Evolutionary conservation across 1,140 invertebrate genomes (phyloP).

Genomic region (Ruditapes philippinarum): DNA sequence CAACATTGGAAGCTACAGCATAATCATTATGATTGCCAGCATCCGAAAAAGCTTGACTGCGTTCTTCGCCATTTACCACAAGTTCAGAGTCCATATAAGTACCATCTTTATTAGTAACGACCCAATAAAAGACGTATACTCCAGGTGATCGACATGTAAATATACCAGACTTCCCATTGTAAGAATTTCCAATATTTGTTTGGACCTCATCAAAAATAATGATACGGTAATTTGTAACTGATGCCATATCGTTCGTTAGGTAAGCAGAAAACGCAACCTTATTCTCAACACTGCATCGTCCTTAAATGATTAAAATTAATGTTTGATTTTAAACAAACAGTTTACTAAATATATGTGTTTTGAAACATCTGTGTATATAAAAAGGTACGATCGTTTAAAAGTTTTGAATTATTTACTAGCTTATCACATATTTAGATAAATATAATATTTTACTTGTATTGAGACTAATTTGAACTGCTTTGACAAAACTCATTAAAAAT

Average conservation of each 20-base stretch:
- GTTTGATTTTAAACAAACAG: too few species aligned
- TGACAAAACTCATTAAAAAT: neutral
- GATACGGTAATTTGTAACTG: neutral
- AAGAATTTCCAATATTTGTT: conserved; percentile 6
- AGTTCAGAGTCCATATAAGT: neutral
- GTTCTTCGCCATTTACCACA: neutral
- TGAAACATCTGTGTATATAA: neutral
- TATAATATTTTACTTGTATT: too few species aligned
- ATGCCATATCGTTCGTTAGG: neutral
- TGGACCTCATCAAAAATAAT: neutral
- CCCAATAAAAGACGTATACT: conserved; percentile 5
- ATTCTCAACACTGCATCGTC: neutral
- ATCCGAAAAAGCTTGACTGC: neutral
- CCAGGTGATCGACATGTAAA: neutral
- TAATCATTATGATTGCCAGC: neutral
- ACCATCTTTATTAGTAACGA: neutral
- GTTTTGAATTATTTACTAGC: neutral
- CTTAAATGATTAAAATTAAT: neutral
- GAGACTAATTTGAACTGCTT: neutral
- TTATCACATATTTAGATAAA: neutral
- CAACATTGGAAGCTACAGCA: neutral
- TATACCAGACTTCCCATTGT: neutral
- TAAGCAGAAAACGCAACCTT: neutral
- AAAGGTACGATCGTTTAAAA: too few species aligned
- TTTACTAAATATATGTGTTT: too few species aligned